Evolutionary conservation across 2,888 invertebrate genomes (phyloP), one percentile per base, ranked within the genome.

Genomic region (Dorcus parallelipipedus): DNA sequence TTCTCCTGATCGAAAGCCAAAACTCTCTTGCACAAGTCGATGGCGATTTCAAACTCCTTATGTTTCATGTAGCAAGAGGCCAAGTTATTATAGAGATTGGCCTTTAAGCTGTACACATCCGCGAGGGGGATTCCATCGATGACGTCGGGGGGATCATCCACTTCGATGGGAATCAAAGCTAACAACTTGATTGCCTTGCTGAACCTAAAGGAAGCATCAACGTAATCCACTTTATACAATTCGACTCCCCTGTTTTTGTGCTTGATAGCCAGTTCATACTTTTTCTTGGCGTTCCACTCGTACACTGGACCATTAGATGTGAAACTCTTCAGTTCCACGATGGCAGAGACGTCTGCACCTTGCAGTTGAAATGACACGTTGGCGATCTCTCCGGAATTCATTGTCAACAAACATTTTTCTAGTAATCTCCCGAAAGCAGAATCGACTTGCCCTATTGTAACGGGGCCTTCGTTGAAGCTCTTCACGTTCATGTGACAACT

Each of bases 61-160:
- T 82, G 82, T 62, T 86, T 86, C 17, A 92, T 80, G 67, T 93
- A 89, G 73, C 93, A 93, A 48, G 89, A 88, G 0, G 93, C 90
- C 73, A 95, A 79, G 76, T 95, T 95, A 65, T 90, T 89, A 73
- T 89, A 91, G 7, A 93, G 79, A 66, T 84, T 86, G 8, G 85
- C 78, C 73, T 89, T 85, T 7, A 90, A 74, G 52, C 79, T 77
- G 40, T 83, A 73, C 63, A 90, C 79, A 56, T 84, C 82, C 7
- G 79, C 74, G 0, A 81, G 69, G 38, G 73, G 70, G 33, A 84
- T 78, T 2, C 80, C 80, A 43, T 82, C 81, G 6, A 86, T 76
- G 6, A 77, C 73, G n/a, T 81, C 79, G 1, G 79, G 78, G 50
- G 75, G 72, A 14, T 71, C 64, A 61, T 83, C 71, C 43, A 78